A percentile compares a stretch with the other conserved stretches of the same genome.
These are phyloP conservation scores for Trichonephila inaurata DNA, from an alignment of 1,140 invertebrate genomes.

Conservation along the genomic window DNA sequence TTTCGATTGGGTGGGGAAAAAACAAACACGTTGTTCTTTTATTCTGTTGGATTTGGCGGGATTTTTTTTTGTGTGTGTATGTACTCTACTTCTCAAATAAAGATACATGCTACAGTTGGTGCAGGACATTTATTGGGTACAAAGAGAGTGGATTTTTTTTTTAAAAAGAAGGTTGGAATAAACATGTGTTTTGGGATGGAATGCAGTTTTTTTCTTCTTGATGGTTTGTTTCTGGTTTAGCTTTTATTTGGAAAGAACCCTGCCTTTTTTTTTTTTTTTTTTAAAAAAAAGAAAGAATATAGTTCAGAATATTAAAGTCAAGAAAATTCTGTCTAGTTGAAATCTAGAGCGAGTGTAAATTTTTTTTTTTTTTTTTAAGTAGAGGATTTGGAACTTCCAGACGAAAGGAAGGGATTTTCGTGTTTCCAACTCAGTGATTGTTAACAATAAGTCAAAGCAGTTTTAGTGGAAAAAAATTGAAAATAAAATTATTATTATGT, in stretches of 20 bases:
- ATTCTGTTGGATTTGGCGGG: too few species aligned
- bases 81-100: not conserved
- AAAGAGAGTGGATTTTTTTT: not conserved
- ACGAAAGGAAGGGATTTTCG: not conserved
- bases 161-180: not conserved
- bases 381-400: not conserved
- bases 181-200: not conserved
- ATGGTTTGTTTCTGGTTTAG: not conserved
- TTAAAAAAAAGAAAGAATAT: not conserved
- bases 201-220: not conserved
- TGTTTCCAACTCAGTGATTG: too few species aligned
- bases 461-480: too few species aligned
- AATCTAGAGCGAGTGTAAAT: not conserved
- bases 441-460: too few species aligned
- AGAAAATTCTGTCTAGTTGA: not conserved
- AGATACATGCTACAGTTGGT: slow-evolving; percentile 9
- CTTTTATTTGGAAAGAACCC: not conserved
- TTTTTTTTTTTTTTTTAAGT: not conserved
- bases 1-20: not conserved
- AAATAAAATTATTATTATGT: too few species aligned
- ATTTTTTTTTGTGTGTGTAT: not conserved
- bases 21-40: slow-evolving; percentile 42
- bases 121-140: not conserved
- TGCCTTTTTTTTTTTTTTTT: not conserved
- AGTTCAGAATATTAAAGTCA: not conserved